Base-by-base conservation (phyloP, 2,113 vertebrate species). In the Gasterosteus nipponicus region DNA sequence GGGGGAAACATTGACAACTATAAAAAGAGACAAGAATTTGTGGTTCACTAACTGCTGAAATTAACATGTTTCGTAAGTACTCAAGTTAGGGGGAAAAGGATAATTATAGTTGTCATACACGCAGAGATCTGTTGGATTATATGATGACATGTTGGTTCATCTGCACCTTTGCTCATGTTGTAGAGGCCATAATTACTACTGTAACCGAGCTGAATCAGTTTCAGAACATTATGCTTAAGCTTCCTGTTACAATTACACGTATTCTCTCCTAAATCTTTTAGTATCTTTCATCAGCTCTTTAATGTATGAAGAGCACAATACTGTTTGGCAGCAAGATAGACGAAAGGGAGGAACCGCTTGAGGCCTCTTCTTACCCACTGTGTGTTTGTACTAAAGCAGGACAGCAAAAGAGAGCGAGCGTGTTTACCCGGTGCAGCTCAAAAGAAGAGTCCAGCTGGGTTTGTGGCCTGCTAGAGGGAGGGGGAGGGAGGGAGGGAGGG, bases 401-500 rank as follows among this genome's bases (percentile, higher is more conserved):
- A 59, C 0, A 57, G 54, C 18, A 47, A 29, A 0, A 58, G 51
- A 67, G 54, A 41, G 63, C 26, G 49, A 26, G 44, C 1, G 44
- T 0, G 47, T 9, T 49, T 49, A 49, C 18, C 18, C 47, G 9
- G 47, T 9, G 47, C 19, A 22, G 65, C 60, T 41, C 2, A 4
- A 44, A 58, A 53, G 35, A 54, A 74, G 74, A 66, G 62, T 65
- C 71, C 76, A 81, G 80, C 74, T 85, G 78, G 60, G 59, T 82
- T 71, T 78, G 71, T n/a, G 63, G 53, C 44, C 80, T 81, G 49
- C 47, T 41, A 47, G 47, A 63, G 74, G 7, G 70, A 67, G 57
- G 11, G 5, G 60, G 42, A 51, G 42, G 11, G 60, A 38, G n/a
- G 7, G 56, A 12, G 80, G 6, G 69, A 7, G 47, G 3, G 54